Evolutionary conservation across 2,888 invertebrate species (phyloP).

Genomic region (Sinelater perroti): DNA sequence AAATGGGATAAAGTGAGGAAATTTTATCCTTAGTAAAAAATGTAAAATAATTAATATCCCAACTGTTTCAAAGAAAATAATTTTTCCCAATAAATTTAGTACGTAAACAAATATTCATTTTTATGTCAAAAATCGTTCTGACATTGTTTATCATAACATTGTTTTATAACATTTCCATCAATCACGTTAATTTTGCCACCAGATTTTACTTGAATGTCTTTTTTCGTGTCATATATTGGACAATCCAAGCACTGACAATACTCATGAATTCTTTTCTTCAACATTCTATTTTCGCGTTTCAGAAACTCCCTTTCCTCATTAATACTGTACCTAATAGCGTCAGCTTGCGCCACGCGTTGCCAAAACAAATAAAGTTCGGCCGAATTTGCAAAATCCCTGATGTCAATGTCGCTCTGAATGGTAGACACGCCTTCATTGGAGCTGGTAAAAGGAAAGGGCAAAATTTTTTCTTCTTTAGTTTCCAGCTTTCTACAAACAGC

Average conservation of each 20-base stretch:
- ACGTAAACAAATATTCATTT: no score
- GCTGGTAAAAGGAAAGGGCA: conserved; percentile 51
- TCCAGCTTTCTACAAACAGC: conserved; percentile 75
- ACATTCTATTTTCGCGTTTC: conserved; percentile 50
- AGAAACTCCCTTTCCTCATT: conserved; percentile 54
- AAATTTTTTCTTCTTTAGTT: conserved; percentile 66
- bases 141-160: conserved; percentile 29
- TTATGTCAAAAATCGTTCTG: no score
- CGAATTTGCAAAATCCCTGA: conserved; percentile 28
- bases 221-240: conserved; percentile 3
- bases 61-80: no score
- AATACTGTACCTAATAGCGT: conserved; percentile 49
- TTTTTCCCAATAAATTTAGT: no score
- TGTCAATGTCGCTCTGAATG: conserved; percentile 16
- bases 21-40: no score
- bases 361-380: conserved; percentile 51
- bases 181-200: conserved; percentile 20
- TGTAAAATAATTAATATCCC: no score
- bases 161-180: conserved; percentile 32
- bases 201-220: background rate
- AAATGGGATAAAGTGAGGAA: no score
- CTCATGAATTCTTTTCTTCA: conserved; percentile 48
- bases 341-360: conserved; percentile 53
- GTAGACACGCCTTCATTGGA: background rate
- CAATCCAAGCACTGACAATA: conserved; percentile 48